phyloP scores from a whole-genome alignment of 2,113 vertebrate species.

The Theropithecus gelada region DNA sequence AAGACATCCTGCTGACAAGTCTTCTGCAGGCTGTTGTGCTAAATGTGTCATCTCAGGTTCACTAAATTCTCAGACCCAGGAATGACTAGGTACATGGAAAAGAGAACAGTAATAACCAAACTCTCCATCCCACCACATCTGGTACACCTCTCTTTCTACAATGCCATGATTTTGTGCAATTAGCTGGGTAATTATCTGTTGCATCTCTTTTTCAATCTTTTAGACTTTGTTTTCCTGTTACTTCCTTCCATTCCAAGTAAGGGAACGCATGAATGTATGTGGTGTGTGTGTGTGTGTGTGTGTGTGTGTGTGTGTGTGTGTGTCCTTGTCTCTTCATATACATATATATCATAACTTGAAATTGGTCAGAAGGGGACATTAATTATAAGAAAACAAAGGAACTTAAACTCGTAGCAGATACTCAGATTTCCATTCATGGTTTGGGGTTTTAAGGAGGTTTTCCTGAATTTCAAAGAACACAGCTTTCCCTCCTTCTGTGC shows the following conservation, averaged over 20 bases:
- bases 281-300: not conserved
- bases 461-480: not conserved
- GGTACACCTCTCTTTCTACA: not conserved
- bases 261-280: not conserved
- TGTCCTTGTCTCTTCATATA: not conserved
- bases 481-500: not conserved
- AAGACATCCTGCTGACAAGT: not conserved
- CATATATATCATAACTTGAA: not conserved
- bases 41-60: not conserved
- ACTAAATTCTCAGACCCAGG: not conserved
- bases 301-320: not conserved
- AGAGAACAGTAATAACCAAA: not conserved
- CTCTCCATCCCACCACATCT: accelerated
- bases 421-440: not conserved
- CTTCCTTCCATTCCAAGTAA: not conserved
- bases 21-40: not conserved
- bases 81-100: not conserved
- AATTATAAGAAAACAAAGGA: not conserved
- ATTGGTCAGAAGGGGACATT: not conserved
- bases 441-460: not conserved
- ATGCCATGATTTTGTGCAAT: not conserved
- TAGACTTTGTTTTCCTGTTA: not conserved
- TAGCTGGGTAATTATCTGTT: not conserved
- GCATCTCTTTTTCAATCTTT: not conserved
- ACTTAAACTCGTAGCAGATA: not conserved